These are phyloP conservation scores for Perccottus glenii DNA, from an alignment of 2,113 vertebrate genomes.

Conservation along the genomic window DNA sequence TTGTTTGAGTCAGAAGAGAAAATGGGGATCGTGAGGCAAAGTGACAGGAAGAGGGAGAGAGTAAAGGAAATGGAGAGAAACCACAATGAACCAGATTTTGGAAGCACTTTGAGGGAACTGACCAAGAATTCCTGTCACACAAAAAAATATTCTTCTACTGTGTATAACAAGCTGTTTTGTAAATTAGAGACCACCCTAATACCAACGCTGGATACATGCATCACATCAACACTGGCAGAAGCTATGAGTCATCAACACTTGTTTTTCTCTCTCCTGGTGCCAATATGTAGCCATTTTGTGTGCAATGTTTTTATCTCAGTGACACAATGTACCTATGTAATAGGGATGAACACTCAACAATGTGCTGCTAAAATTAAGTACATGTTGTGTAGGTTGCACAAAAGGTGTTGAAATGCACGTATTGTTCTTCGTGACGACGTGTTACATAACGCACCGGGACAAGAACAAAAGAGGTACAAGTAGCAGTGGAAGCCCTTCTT, in stretches of 20 bases:
- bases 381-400: neutral
- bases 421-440: conserved; percentile 26
- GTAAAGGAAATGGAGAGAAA: conserved; percentile 23
- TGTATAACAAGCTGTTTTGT: neutral
- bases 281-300: neutral
- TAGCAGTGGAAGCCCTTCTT: conserved; percentile 23
- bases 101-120: conserved; percentile 57
- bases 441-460: conserved; percentile 43
- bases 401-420: conserved; percentile 11
- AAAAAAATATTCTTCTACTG: conserved; percentile 27
- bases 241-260: conserved; percentile 10
- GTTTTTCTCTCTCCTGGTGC: neutral
- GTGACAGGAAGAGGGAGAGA: conserved; percentile 2
- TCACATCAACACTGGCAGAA: neutral
- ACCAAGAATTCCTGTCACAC: conserved; percentile 54
- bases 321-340: neutral
- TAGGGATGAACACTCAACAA: neutral
- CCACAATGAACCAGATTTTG: conserved; percentile 46
- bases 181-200: neutral
- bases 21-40: neutral
- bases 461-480: conserved; percentile 20
- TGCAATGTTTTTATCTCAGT: neutral
- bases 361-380: neutral
- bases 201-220: neutral
- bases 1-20: neutral